phyloP scores from a whole-genome alignment of 2,797 vertebrate genomes.

The Enteromius mattozi region DNA sequence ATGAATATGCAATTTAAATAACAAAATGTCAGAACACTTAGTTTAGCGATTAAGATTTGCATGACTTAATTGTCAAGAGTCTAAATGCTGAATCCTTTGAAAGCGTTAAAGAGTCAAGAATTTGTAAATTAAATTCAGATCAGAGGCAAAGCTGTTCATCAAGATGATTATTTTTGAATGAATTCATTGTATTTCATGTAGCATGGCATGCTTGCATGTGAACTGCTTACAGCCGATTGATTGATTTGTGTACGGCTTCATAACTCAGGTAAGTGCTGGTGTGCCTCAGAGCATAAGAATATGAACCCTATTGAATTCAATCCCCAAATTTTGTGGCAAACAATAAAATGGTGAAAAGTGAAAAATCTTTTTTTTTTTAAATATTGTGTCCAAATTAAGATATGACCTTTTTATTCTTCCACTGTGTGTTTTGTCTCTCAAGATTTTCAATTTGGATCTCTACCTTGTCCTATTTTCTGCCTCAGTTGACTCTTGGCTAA shows the following conservation, averaged over 20 bases:
- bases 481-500: slow-evolving; percentile 56
- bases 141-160: slow-evolving; percentile 11
- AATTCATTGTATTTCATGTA: slow-evolving; percentile 46
- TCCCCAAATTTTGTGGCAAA: slow-evolving; percentile 59
- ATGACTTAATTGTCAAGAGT: neutral
- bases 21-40: neutral
- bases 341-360: slow-evolving; percentile 65
- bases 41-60: slow-evolving; percentile 6
- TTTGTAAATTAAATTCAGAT: neutral
- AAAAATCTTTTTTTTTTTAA: slow-evolving; percentile 23
- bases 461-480: slow-evolving; percentile 61
- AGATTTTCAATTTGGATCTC: slow-evolving; percentile 62
- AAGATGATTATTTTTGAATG: slow-evolving; percentile 16
- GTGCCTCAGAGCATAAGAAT: slow-evolving; percentile 83
- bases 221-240: slow-evolving; percentile 52
- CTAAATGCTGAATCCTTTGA: neutral
- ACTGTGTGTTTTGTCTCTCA: slow-evolving; percentile 61
- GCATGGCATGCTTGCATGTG: slow-evolving; percentile 63
- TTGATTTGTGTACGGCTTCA: slow-evolving; percentile 66
- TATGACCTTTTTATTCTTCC: slow-evolving; percentile 56
- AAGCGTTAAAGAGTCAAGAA: neutral
- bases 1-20: neutral
- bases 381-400: slow-evolving; percentile 58
- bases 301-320: slow-evolving; percentile 87
- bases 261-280: slow-evolving; percentile 75